Evolutionary conservation across 2,797 vertebrate genomes (phyloP).

Genomic region (Apogon hyalosoma): DNA sequence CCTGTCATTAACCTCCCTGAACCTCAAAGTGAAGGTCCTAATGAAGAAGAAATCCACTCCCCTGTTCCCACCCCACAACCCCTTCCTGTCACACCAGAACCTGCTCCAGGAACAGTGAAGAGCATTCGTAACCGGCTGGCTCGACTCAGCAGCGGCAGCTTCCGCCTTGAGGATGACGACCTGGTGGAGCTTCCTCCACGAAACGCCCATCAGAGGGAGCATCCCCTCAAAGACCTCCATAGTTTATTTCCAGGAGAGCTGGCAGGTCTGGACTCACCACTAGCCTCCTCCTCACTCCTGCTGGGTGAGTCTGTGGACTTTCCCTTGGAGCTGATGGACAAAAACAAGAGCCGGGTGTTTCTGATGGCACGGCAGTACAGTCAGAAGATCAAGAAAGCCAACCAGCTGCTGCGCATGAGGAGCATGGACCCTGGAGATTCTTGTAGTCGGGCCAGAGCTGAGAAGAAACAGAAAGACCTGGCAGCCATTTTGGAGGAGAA

Average conservation of each 20-base stretch:
- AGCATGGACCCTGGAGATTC: conserved; percentile 90
- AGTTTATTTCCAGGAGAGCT: conserved; percentile 85
- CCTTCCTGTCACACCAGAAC: conserved; percentile 78
- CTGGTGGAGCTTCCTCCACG: conserved; percentile 76
- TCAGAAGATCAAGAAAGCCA: conserved; percentile 98
- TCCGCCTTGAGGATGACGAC: conserved; percentile 86
- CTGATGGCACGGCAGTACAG: conserved; percentile 98
- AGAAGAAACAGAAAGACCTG: conserved; percentile 89
- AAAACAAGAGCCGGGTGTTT: conserved; percentile 92
- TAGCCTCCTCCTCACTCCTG: conserved; percentile 82
- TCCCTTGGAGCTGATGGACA: conserved; percentile 86
- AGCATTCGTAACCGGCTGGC: conserved; percentile 83
- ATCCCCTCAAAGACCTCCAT: conserved; percentile 76
- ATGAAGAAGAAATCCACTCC: conserved; percentile 65
- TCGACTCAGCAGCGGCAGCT: conserved; percentile 86
- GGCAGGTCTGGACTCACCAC: conserved; percentile 82
- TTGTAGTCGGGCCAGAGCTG: conserved; percentile 81
- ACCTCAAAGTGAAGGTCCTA: conserved; percentile 54
- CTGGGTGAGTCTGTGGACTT: conserved; percentile 81
- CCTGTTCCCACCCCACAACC: conserved; percentile 51
- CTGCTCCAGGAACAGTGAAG: conserved; percentile 81
- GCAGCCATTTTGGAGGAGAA: conserved; percentile 97
- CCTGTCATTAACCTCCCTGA: conserved; percentile 81
- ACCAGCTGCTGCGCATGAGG: conserved; percentile 95
- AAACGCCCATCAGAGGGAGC: conserved; percentile 68